Base-by-base conservation (phyloP, 2,888 invertebrate species). In the Acheta domesticus region DNA sequence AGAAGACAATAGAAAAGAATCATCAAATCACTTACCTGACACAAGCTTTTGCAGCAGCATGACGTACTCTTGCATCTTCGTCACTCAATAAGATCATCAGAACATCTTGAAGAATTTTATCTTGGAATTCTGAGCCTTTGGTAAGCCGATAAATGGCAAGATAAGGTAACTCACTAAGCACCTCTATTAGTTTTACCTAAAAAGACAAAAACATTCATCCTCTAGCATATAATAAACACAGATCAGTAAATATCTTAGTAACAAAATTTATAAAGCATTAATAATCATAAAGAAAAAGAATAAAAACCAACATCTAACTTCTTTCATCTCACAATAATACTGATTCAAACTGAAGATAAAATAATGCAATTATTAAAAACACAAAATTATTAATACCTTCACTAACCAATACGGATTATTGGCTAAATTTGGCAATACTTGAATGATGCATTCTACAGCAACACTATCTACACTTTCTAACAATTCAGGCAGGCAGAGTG, bases 331-430 rank as follows among this genome's bases (percentile, higher is more conserved):
- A 8, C 36, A 36, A 11, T 62, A 62, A 62, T 8, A 62, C n/a
- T 5, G 62, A 62, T 62, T 16, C 11, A 62, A 62, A 62, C 0
- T 62, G 4, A 36, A 36, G 36, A 36, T 0, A 19, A 21, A 20
- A 76, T 75, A 75, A 80, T 73, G 36, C 5, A 36, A 36, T 36
- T 8, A 36, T 36, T 36, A 36, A 8, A 36, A 36, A 62, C 62
- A 62, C 4, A 19, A n/a, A 62, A 19, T n/a, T 62, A n/a, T n/a
- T 19, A 83, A 88, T 83, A 95, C 93, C 88, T 93, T 93, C 77
- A 96, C 93, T 78, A 96, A 88, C 94, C 96, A 96, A 86, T 96
- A 96, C 0, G 92, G 91, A 86, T 95, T 95, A 75, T 88, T 88
- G 80, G 91, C 91, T 2, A 94, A 88, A 48, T 87, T 86, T 14